Percentiles rank a stretch among this genome's conserved stretches.
These are phyloP conservation scores for Pomatorhinus ruficollis DNA, from an alignment of 2,113 vertebrate genomes.

Conservation along the genomic window DNA sequence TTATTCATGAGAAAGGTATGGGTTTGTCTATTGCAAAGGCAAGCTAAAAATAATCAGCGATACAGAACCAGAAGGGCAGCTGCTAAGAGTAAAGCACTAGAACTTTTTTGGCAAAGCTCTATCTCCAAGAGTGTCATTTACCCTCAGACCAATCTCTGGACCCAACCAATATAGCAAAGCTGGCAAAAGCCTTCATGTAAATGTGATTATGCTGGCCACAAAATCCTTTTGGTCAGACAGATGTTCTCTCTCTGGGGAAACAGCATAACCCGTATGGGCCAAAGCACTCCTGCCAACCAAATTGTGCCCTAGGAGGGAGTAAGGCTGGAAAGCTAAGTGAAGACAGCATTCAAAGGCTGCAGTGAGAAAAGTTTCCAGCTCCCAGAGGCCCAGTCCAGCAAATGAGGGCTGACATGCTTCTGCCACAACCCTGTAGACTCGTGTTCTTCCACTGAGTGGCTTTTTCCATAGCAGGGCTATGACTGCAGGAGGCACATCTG, in stretches of 20 bases:
- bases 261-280: background rate
- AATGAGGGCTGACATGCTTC: background rate
- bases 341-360: background rate
- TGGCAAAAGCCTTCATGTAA: background rate
- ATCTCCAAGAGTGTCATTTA: background rate
- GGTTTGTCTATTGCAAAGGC: conserved; percentile 14
- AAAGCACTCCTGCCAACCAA: background rate
- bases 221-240: background rate
- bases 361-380: background rate
- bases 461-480: background rate
- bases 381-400: background rate
- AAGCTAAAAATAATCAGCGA: conserved; percentile 55
- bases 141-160: background rate
- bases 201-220: background rate
- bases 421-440: background rate
- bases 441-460: background rate
- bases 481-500: background rate
- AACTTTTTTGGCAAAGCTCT: conserved; percentile 30
- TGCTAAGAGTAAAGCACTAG: background rate
- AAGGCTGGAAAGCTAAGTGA: background rate
- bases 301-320: background rate
- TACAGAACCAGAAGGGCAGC: conserved; percentile 8
- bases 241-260: background rate
- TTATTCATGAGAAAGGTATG: conserved; percentile 33
- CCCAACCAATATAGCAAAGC: background rate